Percentiles rank a stretch among this genome's conserved stretches.
These are phyloP conservation scores for Calyptommatus sinebrachiatus DNA, from an alignment of 2,113 vertebrate genomes.

Conservation along the genomic window DNA sequence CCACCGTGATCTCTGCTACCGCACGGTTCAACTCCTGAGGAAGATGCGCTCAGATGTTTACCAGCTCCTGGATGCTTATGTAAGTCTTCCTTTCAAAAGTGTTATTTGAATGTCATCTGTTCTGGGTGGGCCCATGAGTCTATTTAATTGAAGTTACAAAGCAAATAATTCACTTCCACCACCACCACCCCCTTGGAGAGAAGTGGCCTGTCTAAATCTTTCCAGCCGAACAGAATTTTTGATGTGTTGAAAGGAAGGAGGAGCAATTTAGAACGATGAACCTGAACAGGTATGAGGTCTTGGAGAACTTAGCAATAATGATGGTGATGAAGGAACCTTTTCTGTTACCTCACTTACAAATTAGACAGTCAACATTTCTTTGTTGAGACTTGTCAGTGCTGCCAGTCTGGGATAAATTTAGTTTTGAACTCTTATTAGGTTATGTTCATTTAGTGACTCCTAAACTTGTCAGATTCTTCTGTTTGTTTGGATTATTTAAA, in stretches of 20 bases:
- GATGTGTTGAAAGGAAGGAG: background rate
- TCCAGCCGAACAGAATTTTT: background rate
- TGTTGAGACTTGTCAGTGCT: background rate
- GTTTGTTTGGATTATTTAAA: no score
- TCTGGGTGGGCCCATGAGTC: background rate
- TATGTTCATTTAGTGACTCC: no score
- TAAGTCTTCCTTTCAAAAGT: slow-evolving; percentile 54
- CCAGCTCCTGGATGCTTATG: slow-evolving; percentile 65
- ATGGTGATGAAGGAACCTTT: background rate
- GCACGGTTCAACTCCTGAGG: slow-evolving; percentile 69
- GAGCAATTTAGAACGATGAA: background rate
- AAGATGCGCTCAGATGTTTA: slow-evolving; percentile 72
- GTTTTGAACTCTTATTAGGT: background rate
- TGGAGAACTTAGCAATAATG: background rate
- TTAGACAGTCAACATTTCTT: background rate
- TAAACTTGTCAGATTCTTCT: no score
- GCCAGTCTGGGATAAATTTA: background rate
- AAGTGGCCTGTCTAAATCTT: background rate
- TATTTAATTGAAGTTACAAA: background rate
- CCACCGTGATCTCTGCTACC: slow-evolving; percentile 61
- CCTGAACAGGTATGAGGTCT: no score
- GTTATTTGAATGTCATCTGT: background rate
- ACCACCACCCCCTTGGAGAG: no score
- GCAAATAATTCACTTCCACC: background rate
- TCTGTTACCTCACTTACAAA: background rate